A percentile compares a stretch with the other conserved stretches of the same genome.
Evolutionary conservation across 2,797 vertebrate genomes (phyloP).

Genomic region (Podargus strigoides): DNA sequence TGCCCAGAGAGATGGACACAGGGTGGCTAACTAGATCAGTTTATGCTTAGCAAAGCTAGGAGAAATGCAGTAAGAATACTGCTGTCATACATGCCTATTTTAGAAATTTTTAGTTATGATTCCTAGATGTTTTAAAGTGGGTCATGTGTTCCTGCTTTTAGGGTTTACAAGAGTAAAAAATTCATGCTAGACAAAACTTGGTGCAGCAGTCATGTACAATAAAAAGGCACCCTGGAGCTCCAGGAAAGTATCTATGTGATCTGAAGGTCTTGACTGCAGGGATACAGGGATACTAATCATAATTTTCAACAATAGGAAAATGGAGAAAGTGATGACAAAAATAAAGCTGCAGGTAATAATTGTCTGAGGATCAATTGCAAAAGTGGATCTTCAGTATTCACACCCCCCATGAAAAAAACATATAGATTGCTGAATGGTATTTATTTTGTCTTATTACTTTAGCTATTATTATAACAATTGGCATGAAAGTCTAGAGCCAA

Average conservation of each 20-base stretch:
- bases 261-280: not conserved
- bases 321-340: not conserved
- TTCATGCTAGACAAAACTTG: not conserved
- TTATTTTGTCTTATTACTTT: conserved; percentile 10
- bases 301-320: not conserved
- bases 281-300: not conserved
- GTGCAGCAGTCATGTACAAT: not conserved
- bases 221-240: conserved; percentile 23
- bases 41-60: not conserved
- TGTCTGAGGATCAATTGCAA: not conserved
- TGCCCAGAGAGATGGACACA: not conserved
- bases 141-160: not conserved
- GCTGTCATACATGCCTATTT: not conserved
- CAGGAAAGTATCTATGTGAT: not conserved
- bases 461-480: not conserved
- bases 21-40: not conserved
- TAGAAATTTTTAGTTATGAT: not conserved
- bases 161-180: not conserved
- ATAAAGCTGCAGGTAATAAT: not conserved
- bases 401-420: not conserved
- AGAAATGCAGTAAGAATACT: not conserved
- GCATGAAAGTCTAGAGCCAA: not conserved
- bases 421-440: not conserved
- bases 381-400: not conserved
- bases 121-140: not conserved